These are phyloP conservation scores for Latheticus oryzae DNA, from an alignment of 2,888 invertebrate genomes.

Conservation along the genomic window DNA sequence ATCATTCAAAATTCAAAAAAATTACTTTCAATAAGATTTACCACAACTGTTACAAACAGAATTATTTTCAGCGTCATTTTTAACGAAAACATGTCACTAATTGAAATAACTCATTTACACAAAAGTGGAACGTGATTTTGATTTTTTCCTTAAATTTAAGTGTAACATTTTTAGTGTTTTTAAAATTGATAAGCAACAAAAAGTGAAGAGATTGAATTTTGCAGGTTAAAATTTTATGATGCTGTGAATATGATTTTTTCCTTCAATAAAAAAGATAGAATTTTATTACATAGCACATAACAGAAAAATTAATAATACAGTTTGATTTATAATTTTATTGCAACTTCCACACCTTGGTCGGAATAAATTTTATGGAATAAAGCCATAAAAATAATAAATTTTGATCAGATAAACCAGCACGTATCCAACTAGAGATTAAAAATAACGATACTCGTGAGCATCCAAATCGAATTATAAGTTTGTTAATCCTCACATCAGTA, in stretches of 20 bases:
- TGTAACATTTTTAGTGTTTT: too few species aligned
- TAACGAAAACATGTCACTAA: too few species aligned
- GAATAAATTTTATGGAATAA: conserved; percentile 13
- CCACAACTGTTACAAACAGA: too few species aligned
- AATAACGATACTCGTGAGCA: conserved; percentile 21
- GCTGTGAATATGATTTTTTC: not conserved
- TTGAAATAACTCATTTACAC: too few species aligned
- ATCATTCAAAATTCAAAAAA: too few species aligned
- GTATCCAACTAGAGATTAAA: conserved; percentile 27
- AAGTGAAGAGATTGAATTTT: too few species aligned
- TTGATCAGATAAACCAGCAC: conserved; percentile 29
- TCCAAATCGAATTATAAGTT: conserved; percentile 29
- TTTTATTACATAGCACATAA: conserved; percentile 15
- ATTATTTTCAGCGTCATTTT: too few species aligned
- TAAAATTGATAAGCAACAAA: too few species aligned
- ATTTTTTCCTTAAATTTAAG: too few species aligned
- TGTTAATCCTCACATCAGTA: conserved; percentile 31
- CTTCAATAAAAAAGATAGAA: conserved; percentile 9
- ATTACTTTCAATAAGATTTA: too few species aligned
- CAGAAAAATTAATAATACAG: conserved; percentile 21
- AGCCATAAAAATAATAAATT: conserved; percentile 30
- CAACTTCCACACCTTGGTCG: conserved; percentile 27
- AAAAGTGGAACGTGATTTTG: too few species aligned
- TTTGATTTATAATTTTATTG: conserved; percentile 33
- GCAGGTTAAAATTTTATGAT: not conserved